Percentiles rank a stretch among this genome's conserved stretches.
phyloP scores from a whole-genome alignment of 2,888 invertebrate genomes.

The Cataglyphis rosenhaueri region DNA sequence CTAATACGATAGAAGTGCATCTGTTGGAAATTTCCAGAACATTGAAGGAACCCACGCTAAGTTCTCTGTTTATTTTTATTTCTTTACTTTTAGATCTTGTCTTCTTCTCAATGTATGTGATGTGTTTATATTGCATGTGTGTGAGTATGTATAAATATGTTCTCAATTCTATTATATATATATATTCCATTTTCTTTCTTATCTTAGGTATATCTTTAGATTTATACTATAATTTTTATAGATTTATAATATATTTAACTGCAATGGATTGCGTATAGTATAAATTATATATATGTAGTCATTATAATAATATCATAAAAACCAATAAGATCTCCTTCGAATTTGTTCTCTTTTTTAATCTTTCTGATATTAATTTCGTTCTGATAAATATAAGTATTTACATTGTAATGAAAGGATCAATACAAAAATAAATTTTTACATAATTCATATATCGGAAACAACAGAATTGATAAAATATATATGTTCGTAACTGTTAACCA shows the following conservation, averaged over 20 bases:
- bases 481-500: neutral
- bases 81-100: neutral
- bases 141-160: neutral
- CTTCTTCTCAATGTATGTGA: neutral
- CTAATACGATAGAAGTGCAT: conserved; percentile 8
- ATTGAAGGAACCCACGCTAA: neutral
- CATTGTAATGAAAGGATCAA: neutral
- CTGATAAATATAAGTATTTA: neutral
- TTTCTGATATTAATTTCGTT: neutral
- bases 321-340: neutral
- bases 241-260: neutral
- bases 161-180: neutral
- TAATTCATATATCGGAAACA: neutral
- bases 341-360: neutral
- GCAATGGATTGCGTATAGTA: neutral
- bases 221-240: neutral
- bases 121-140: neutral
- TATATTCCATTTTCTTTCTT: neutral
- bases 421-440: neutral
- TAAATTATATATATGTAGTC: neutral
- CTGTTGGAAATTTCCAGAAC: conserved; percentile 6
- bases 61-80: conserved; percentile 16
- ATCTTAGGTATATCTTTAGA: neutral
- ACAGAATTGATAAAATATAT: neutral
- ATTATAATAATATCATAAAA: neutral